Base-by-base conservation (phyloP, 2,888 invertebrate species). In the Malacosoma neustria region DNA sequence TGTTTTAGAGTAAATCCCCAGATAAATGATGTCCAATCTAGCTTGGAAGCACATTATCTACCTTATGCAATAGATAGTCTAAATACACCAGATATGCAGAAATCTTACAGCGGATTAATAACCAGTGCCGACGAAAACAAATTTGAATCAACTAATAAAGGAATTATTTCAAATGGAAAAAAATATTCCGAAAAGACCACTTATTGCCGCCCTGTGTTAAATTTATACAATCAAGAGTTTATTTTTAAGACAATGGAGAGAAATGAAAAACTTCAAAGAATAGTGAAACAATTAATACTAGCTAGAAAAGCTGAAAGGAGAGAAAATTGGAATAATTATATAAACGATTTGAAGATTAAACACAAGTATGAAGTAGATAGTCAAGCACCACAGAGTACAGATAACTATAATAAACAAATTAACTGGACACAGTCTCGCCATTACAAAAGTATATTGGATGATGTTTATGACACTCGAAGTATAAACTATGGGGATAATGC, bases 241-340 rank as follows among this genome's bases (percentile, higher is more conserved):
- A 36, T 70, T 14, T 47, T 51, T 7, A 70, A 60, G 55, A 64
- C 62, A 7, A 43, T 71, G 34, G 59, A 70, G 49, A 66, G 48
- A 50, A 72, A 76, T 33, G 54, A 42, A 2, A 72, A 49, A 43
- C 45, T 81, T 12, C 63, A 71, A 34, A 43, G 38, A 12, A 40
- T 77, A 11, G 55, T 79, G 0, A 60, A 51, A 33, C 66, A 61
- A 39, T 39, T 81, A 30, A 49, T 62, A 6, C 36, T 53, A 30
- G 56, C 52, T 2, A 56, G 74, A 43, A 59, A 68, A 41, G 65
- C 40, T 38, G 71, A 75, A 39, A 74, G 68, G 46, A 57, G 49
- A 32, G 63, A 69, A 38, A 46, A 55, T 1, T 76, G 74, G 72
- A 71, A 74, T 42, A 74, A 70, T 37, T 76, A 69, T 33, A 71